Base-by-base conservation (phyloP, 1,140 invertebrate species). In the Galleria mellonella region DNA sequence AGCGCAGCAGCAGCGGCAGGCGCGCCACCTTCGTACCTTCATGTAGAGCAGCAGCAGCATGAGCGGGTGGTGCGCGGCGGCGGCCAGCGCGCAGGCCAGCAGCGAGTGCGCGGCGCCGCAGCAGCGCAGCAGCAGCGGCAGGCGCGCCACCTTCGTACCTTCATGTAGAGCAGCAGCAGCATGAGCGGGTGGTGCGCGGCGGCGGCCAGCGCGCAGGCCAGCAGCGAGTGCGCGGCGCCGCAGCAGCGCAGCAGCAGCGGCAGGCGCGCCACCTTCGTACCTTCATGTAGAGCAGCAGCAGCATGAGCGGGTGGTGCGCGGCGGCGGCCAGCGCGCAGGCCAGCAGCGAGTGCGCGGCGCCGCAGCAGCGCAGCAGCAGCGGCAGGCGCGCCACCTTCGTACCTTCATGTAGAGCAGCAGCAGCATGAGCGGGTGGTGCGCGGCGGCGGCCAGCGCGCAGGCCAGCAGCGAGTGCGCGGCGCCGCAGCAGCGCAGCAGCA, bases 211-310 rank as follows among this genome's bases (percentile, higher is more conserved):
- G 17, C 74, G 29, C 79, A 71, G 58, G 60, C 87, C 9, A 77
- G 61, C 30, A 89, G 68, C 27, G 87, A 64, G 30, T 89, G 85
- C 32, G 90, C 83, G 9, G 87, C 88, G 13, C 88, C 87, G 8
- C 93, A 87, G 59, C 93, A 92, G 44, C 91, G 90, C 43, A 94
- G 86, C 5, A 96, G 62, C 11, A 96, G 82, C 49, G 90, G 89
- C 29, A 94, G 81, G n/a, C n/a, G n/a, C n/a, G n/a, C n/a, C n/a
- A n/a, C n/a, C n/a, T n/a, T n/a, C 7, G 4, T 27, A 53, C 74
- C 67, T 90, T 88, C 72, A 91, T 89, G 49, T 91, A 91, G 11
- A 90, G 75, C 62, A 91, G 83, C 44, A 90, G 72, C n/a, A 91
- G 51, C 17, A 91, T 78, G 47, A 86, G 63, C 7, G 83, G 68